Conservation (phyloP, 2,888 invertebrate species). For the Cantharis rustica region DNA sequence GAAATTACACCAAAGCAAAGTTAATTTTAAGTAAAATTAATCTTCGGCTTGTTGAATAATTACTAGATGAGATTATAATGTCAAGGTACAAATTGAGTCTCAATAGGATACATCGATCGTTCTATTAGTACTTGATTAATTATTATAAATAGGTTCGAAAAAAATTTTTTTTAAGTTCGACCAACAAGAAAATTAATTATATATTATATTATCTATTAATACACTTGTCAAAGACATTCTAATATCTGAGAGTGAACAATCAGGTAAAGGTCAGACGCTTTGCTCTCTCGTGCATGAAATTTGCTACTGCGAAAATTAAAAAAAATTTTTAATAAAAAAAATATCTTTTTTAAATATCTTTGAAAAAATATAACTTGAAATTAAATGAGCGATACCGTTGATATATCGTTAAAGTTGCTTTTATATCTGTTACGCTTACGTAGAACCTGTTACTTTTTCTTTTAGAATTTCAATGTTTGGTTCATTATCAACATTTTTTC, state of each 20-base stretch:
- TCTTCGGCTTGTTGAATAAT: background rate
- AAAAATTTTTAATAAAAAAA: background rate
- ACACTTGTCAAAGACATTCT: background rate
- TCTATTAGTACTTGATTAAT: background rate
- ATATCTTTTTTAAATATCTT: background rate
- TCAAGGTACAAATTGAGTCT: background rate
- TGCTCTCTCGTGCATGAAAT: background rate
- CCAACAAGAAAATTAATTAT: background rate
- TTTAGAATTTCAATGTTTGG: background rate
- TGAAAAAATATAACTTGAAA: background rate
- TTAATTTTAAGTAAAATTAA: background rate
- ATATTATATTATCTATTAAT: background rate
- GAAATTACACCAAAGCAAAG: too few relatives aligned
- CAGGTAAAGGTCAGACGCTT: background rate
- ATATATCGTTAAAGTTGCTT: background rate
- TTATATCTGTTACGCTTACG: background rate
- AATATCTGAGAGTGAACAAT: background rate
- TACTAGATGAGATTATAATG: background rate
- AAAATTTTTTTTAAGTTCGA: background rate
- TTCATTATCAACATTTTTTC: background rate
- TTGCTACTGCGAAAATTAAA: background rate
- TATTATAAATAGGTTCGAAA: background rate
- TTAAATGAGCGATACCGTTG: background rate
- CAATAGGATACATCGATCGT: background rate
- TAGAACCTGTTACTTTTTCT: background rate